Conservation (phyloP, 1,140 invertebrate species). For the Megalonaias nervosa region DNA sequence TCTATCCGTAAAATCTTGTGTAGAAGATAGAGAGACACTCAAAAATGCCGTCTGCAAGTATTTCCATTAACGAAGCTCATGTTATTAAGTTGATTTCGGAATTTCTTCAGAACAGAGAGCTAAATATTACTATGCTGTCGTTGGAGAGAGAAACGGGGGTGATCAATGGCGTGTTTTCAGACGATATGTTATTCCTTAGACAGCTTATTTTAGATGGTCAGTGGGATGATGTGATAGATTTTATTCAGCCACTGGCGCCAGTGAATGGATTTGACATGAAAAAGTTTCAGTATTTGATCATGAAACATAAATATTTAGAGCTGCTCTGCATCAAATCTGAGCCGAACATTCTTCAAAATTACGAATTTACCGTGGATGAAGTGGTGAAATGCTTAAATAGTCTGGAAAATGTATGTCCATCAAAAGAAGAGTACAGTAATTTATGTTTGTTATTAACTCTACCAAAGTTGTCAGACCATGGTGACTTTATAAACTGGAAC, state of each 20-base stretch:
- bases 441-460: constrained; percentile 93
- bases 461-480: constrained; percentile 80
- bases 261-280: constrained; percentile 77
- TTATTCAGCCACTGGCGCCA: constrained; percentile 90
- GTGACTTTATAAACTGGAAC: constrained; percentile 71
- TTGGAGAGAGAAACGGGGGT: constrained; percentile 95
- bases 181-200: constrained; percentile 94
- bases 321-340: constrained; percentile 95
- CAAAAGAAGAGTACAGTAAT: constrained; percentile 95
- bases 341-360: constrained; percentile 79
- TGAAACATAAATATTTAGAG: constrained; percentile 95
- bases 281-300: constrained; percentile 87
- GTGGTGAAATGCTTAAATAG: constrained; percentile 90
- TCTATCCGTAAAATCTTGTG: too few relatives aligned
- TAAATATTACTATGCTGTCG: constrained; percentile 86
- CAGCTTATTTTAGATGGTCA: constrained; percentile 95
- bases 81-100: constrained; percentile 92
- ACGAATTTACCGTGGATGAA: constrained; percentile 91
- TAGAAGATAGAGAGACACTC: too few relatives aligned
- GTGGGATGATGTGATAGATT: constrained; percentile 98
- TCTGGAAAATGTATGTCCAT: constrained; percentile 89
- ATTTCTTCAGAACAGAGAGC: constrained; percentile 91
- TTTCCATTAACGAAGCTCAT: constrained; percentile 83
- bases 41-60: constrained; percentile 62
- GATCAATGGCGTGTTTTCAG: constrained; percentile 91